Evolutionary conservation across 2,113 vertebrate species (phyloP).

Genomic region (Lipotes vexillifer): DNA sequence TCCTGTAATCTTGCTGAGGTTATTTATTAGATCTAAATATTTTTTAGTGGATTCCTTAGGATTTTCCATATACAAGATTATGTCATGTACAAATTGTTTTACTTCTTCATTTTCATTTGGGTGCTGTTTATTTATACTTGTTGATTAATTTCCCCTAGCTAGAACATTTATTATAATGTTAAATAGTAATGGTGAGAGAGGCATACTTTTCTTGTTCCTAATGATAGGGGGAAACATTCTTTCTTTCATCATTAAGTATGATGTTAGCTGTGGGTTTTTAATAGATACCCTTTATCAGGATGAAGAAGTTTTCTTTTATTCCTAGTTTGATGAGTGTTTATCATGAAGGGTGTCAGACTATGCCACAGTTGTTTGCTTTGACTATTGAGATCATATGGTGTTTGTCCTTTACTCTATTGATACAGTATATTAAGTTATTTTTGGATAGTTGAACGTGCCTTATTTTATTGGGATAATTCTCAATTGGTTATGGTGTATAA

Average conservation of each 20-base stretch:
- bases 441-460: neutral
- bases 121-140: neutral
- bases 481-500: neutral
- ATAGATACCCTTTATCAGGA: neutral
- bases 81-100: too few species aligned
- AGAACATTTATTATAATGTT: too few species aligned
- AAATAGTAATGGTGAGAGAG: too few species aligned
- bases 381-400: neutral
- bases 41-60: neutral
- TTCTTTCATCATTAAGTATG: neutral
- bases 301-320: neutral
- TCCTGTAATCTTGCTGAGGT: neutral
- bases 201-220: too few species aligned
- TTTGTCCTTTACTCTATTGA: neutral
- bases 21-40: neutral
- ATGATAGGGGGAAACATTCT: too few species aligned
- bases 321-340: neutral
- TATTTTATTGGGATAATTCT: neutral
- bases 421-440: neutral
- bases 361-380: neutral
- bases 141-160: neutral
- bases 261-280: neutral
- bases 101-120: too few species aligned
- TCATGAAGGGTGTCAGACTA: neutral
- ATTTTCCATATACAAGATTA: neutral